A percentile compares a stretch with the other conserved stretches of the same genome.
Conservation (phyloP, 1,140 invertebrate species). For the Battus philenor region DNA sequence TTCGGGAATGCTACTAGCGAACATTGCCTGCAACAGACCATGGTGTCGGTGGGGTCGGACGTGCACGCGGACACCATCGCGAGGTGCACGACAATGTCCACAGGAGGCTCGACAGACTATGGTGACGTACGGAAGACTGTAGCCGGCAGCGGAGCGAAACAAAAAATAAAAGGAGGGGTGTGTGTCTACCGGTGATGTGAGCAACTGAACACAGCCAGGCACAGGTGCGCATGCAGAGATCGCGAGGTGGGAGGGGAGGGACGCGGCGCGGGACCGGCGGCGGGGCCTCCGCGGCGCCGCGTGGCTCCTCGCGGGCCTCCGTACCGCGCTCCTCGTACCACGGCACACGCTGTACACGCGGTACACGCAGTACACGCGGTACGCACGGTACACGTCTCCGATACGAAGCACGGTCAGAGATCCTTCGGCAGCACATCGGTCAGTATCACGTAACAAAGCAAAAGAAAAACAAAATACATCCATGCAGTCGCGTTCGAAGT, state of each 20-base stretch:
- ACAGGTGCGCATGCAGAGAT: constrained; percentile 72
- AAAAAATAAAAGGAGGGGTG: constrained; percentile 68
- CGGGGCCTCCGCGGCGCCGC: constrained; percentile 41
- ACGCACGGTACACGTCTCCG: constrained; percentile 43
- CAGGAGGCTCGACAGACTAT: constrained; percentile 65
- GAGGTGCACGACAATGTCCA: constrained; percentile 73
- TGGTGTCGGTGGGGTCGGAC: constrained; percentile 65
- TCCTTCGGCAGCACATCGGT: constrained; percentile 64
- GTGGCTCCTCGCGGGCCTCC: constrained; percentile 23
- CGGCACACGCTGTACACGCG: too few relatives aligned
- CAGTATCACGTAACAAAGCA: constrained; percentile 71
- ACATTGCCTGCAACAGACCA: constrained; percentile 91
- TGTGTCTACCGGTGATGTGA: constrained; percentile 74
- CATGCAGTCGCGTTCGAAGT: constrained; percentile 59
- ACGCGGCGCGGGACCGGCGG: constrained; percentile 48
- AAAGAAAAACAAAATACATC: constrained; percentile 72
- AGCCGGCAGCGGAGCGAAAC: constrained; percentile 71
- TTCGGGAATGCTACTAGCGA: constrained; percentile 99
- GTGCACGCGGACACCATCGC: constrained; percentile 61
- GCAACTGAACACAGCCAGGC: constrained; percentile 76
- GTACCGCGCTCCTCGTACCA: constrained; percentile 47
- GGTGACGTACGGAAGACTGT: constrained; percentile 61
- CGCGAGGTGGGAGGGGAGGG: constrained; percentile 62
- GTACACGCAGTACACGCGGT: too few relatives aligned
- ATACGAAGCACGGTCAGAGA: constrained; percentile 43